These are phyloP conservation scores for Cantharis nigra DNA, from an alignment of 2,888 invertebrate genomes.

Conservation along the genomic window DNA sequence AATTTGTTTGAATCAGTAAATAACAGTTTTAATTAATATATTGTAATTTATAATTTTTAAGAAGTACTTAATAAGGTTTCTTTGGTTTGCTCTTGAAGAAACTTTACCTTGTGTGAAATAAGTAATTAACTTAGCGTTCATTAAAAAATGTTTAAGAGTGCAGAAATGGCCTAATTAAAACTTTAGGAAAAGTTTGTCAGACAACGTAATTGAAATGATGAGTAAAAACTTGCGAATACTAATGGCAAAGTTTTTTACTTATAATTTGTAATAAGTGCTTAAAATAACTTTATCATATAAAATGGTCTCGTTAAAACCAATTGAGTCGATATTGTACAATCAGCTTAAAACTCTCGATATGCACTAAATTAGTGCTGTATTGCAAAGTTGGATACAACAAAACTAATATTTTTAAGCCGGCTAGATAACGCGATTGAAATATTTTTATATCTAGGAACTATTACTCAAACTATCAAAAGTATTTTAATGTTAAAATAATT, in stretches of 20 bases:
- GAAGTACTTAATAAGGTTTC: not conserved
- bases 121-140: not conserved
- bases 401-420: not conserved
- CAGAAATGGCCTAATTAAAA: not conserved
- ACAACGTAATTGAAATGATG: not conserved
- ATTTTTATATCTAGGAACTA: not conserved
- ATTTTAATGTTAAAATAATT: not conserved
- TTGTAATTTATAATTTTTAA: not conserved
- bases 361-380: not conserved
- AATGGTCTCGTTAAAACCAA: not conserved
- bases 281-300: not conserved
- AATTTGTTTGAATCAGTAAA: not conserved
- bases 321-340: not conserved
- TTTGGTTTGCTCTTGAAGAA: not conserved
- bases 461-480: not conserved
- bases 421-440: not conserved
- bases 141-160: not conserved
- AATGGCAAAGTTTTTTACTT: not conserved
- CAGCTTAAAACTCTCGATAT: not conserved
- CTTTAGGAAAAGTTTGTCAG: not conserved
- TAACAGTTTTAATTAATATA: not conserved
- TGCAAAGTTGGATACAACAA: not conserved
- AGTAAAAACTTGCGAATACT: not conserved
- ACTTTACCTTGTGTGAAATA: not conserved
- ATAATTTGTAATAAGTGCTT: not conserved